Percentiles rank a stretch among this genome's conserved stretches.
These are phyloP conservation scores for Phylloscopus whistleri DNA, from an alignment of 2,113 vertebrate genomes.

Conservation along the genomic window DNA sequence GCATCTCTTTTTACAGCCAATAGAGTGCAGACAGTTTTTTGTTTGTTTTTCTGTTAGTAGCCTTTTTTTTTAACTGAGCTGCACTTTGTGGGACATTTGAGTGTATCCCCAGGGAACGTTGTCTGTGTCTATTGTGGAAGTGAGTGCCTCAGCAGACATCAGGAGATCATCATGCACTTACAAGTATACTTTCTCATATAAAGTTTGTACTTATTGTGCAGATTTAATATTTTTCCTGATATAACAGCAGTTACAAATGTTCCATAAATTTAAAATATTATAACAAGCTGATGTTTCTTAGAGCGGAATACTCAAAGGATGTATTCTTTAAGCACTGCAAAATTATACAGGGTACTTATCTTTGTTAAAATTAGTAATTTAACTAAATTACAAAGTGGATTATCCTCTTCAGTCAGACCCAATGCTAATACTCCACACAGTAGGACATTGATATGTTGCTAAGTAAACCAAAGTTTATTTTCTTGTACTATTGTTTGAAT, in stretches of 20 bases:
- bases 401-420: slow-evolving; percentile 53
- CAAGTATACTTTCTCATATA: slow-evolving; percentile 62
- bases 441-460: slow-evolving; percentile 51
- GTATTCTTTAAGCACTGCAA: slow-evolving; percentile 65
- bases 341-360: slow-evolving; percentile 65
- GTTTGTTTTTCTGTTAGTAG: slow-evolving; percentile 33
- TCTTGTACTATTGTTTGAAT: slow-evolving; percentile 14
- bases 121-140: slow-evolving; percentile 51
- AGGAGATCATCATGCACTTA: slow-evolving; percentile 40
- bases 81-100: slow-evolving; percentile 33
- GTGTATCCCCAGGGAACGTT: slow-evolving; percentile 20
- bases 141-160: slow-evolving; percentile 17
- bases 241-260: slow-evolving; percentile 66
- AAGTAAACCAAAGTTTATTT: slow-evolving; percentile 63
- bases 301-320: slow-evolving; percentile 62
- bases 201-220: slow-evolving; percentile 60
- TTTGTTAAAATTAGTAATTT: slow-evolving; percentile 72
- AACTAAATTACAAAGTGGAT: slow-evolving; percentile 73
- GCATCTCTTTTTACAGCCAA: slow-evolving; percentile 27
- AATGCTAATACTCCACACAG: slow-evolving; percentile 61
- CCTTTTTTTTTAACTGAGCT: slow-evolving; percentile 32
- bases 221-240: slow-evolving; percentile 69
- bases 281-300: slow-evolving; percentile 58
- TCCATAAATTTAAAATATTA: slow-evolving; percentile 70
- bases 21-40: neutral